Evolutionary conservation across 1,140 invertebrate genomes (phyloP).

Genomic region (Oryctes rhinoceros): DNA sequence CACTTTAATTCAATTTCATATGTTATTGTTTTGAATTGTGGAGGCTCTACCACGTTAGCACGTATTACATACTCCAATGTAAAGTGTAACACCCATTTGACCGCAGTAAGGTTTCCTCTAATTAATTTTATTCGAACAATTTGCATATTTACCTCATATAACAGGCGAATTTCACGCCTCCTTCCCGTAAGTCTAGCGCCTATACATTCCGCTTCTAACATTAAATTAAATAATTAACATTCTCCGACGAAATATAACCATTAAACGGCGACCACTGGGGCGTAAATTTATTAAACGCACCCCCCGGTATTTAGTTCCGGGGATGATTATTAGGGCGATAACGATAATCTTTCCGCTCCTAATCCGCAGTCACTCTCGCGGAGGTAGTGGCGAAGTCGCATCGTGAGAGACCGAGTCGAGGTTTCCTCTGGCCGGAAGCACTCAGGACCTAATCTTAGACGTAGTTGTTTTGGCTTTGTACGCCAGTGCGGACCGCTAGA

Average conservation of each 20-base stretch:
- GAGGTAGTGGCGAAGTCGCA: background rate
- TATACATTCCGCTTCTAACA: background rate
- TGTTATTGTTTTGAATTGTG: no score
- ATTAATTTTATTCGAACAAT: slow-evolving; percentile 13
- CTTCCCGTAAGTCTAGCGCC: background rate
- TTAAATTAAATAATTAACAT: slow-evolving; percentile 20
- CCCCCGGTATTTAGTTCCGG: background rate
- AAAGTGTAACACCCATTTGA: no score
- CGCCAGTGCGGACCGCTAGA: background rate
- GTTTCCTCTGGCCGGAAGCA: slow-evolving; percentile 1
- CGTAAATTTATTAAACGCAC: slow-evolving; percentile 19
- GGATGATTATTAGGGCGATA: slow-evolving; percentile 13
- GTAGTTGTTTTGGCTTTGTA: slow-evolving; percentile 10
- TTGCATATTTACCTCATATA: background rate
- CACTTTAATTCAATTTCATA: no score
- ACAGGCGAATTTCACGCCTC: background rate
- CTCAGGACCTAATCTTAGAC: slow-evolving; percentile 1
- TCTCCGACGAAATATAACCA: slow-evolving; percentile 4
- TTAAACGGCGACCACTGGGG: slow-evolving; percentile 12
- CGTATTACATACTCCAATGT: no score
- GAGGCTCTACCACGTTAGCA: no score
- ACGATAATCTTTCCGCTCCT: slow-evolving; percentile 14
- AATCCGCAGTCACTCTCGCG: slow-evolving; percentile 12
- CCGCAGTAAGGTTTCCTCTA: background rate
- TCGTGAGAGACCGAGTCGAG: background rate